phyloP scores from a whole-genome alignment of 2,888 invertebrate species.

The Chrysina gloriosa region DNA sequence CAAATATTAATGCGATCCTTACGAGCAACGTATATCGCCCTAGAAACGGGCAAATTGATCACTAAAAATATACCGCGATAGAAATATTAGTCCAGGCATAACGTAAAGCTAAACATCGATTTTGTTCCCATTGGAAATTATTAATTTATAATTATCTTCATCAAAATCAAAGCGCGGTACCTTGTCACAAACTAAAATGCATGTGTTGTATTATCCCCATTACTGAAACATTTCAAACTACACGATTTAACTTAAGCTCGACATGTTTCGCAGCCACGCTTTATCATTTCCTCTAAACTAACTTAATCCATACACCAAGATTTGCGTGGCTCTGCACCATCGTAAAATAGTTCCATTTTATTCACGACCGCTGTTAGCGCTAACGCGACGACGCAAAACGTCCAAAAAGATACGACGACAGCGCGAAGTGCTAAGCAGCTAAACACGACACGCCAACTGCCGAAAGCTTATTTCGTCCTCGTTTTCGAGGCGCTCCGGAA shows the following conservation, averaged over 20 bases:
- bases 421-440: neutral
- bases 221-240: neutral
- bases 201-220: neutral
- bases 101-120: neutral
- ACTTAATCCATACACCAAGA: neutral
- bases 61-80: neutral
- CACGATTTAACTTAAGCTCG: neutral
- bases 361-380: neutral
- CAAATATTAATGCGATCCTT: conserved; percentile 15
- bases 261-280: neutral
- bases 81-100: neutral
- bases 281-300: neutral
- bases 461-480: neutral
- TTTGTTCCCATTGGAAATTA: neutral
- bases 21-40: neutral
- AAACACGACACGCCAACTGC: neutral
- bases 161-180: too few species aligned
- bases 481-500: neutral
- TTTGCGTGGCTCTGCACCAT: neutral
- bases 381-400: conserved; percentile 1
- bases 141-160: too few species aligned
- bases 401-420: neutral
- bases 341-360: neutral
- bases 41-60: neutral
- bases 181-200: too few species aligned